Conservation (phyloP, 2,797 vertebrate genomes). For the Bovichtus variegatus region DNA sequence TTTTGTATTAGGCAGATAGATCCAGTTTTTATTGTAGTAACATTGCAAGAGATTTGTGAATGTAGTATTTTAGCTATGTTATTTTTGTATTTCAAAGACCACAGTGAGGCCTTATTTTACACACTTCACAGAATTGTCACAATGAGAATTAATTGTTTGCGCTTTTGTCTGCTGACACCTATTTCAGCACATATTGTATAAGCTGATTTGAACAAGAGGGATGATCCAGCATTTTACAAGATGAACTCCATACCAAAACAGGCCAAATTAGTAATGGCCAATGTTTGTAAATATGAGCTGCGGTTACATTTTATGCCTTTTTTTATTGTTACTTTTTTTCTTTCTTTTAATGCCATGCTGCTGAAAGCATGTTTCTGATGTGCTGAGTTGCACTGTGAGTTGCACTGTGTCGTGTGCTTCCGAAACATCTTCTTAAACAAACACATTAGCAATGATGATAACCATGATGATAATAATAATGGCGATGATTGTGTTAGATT, state of each 20-base stretch:
- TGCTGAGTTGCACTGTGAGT: conserved; percentile 74
- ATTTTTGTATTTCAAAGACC: conserved; percentile 79
- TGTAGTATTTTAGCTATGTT: conserved; percentile 73
- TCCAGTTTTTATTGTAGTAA: conserved; percentile 68
- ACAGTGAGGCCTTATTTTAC: conserved; percentile 79
- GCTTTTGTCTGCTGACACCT: conserved; percentile 27
- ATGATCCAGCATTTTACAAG: conserved; percentile 51
- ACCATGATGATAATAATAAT: conserved; percentile 35
- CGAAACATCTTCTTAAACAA: conserved; percentile 69
- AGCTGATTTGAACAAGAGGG: conserved; percentile 43
- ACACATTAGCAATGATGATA: conserved; percentile 40
- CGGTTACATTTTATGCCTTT: conserved; percentile 56
- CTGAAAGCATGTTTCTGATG: conserved; percentile 75
- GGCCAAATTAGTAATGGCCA: conserved; percentile 65
- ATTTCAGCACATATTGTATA: conserved; percentile 44
- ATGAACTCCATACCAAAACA: conserved; percentile 79
- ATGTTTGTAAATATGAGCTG: conserved; percentile 71
- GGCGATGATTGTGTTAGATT: conserved; percentile 62
- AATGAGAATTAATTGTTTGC: conserved; percentile 49
- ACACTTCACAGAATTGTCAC: conserved; percentile 59
- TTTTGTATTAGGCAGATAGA: conserved; percentile 67
- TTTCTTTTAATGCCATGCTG: conserved; percentile 71
- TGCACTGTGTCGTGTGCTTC: conserved; percentile 74
- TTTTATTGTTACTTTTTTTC: conserved; percentile 56
- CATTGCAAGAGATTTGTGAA: conserved; percentile 65